Base-by-base conservation (phyloP, 2,797 vertebrate species). In the Ctenopoma kingsleyae region DNA sequence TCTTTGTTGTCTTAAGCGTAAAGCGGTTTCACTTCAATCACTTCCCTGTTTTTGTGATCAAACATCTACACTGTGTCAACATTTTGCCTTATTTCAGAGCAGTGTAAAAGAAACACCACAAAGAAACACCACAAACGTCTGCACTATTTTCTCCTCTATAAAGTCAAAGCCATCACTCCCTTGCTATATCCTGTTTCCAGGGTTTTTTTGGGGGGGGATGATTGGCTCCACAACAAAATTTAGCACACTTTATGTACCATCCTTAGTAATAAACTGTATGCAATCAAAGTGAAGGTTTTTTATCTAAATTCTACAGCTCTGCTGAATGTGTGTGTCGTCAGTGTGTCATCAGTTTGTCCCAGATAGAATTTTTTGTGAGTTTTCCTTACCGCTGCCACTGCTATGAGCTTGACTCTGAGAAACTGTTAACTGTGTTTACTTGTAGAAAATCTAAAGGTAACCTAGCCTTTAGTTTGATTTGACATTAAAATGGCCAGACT, bases 271-370 rank as follows among this genome's bases (percentile, higher is more conserved):
- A 63, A 75, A 80, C n/a, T 22, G 43, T 55, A 35, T 56, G 47
- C 27, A 74, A 61, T 63, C 49, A 60, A 64, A 17, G 35, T 46
- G 46, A 66, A 71, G 55, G 30, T 35, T 65, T 79, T 67, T 66
- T 36, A 30, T 38, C 36, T 46, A 38, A 43, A 50, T 50, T 59
- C 19, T 49, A 11, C 38, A 77, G 50, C 11, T 7, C 67, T 49
- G 23, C 63, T 27, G 19, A 32, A 53, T 69, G 22, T 59, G 57
- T 27, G 46, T 67, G 19, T 80, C 65, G 60, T 55, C 50, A 57
- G 41, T 49, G 56, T 69, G 51, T 57, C 67, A 57, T 69, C 36
- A 50, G 35, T 65, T 73, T 77, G 77, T 74, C 64, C 66, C 62
- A 22, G 67, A 56, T 52, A 13, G 19, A 46, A 25, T 61, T 59